Evolutionary conservation across 2,113 vertebrate genomes (phyloP).

Genomic region (Cacatua alba): DNA sequence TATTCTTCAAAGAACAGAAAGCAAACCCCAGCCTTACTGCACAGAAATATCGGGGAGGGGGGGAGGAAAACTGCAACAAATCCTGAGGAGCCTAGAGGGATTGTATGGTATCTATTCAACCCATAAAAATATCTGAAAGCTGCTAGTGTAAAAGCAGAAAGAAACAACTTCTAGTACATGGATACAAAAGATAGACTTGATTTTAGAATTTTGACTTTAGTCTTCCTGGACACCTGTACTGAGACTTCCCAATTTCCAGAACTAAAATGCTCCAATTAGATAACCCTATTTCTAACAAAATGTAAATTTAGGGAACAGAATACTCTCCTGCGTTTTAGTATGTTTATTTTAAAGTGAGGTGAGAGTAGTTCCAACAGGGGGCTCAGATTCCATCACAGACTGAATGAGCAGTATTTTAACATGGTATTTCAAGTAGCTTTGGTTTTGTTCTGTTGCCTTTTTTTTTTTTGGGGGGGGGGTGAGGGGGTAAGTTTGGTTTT

Average conservation of each 20-base stretch:
- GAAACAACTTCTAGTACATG: neutral
- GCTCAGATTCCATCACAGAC: no score
- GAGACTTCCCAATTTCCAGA: neutral
- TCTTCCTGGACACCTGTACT: neutral
- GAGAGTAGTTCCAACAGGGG: no score
- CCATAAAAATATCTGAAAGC: neutral
- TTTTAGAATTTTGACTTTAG: neutral
- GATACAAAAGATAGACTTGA: neutral
- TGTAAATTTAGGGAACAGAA: neutral
- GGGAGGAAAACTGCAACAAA: neutral
- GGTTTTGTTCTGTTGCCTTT: no score
- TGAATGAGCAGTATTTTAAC: no score
- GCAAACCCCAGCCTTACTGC: neutral
- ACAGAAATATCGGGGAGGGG: neutral
- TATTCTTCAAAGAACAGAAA: neutral
- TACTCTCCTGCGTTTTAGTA: no score
- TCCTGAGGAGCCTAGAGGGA: neutral
- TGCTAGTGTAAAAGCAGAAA: neutral
- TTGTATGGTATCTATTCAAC: neutral
- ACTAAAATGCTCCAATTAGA: neutral
- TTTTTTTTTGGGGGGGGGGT: no score
- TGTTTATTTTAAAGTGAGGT: no score
- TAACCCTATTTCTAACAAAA: constrained; percentile 2
- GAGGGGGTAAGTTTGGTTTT: no score
- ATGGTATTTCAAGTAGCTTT: no score